Evolutionary conservation across 1,140 invertebrate genomes (phyloP).

Genomic region (Amyelois transitella): DNA sequence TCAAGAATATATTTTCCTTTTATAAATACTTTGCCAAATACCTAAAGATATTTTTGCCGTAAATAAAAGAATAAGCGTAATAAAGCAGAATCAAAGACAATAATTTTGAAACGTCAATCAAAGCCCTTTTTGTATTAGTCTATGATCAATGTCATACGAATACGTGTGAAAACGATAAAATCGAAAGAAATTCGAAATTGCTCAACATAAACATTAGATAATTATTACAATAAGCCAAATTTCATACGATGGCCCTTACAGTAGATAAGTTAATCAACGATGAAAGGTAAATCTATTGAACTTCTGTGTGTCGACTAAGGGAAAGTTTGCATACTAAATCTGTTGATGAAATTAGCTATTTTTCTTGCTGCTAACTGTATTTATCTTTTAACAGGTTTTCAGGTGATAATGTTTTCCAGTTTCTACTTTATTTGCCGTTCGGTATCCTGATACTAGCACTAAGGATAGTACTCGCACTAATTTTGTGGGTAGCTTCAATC

Average conservation of each 20-base stretch:
- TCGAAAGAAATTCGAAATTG: neutral
- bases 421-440: conserved; percentile 74
- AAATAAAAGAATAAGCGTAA: neutral
- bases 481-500: conserved; percentile 71
- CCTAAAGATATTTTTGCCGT: no score
- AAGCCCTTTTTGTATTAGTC: conserved; percentile 10
- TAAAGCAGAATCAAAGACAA: neutral
- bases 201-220: neutral
- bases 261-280: conserved; percentile 56
- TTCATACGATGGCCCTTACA: conserved; percentile 46
- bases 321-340: conserved; percentile 31
- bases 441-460: conserved; percentile 69
- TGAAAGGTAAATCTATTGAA: conserved; percentile 40
- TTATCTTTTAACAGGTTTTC: conserved; percentile 69
- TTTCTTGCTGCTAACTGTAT: conserved; percentile 12
- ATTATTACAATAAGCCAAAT: neutral
- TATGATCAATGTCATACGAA: conserved; percentile 23
- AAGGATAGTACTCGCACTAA: conserved; percentile 63
- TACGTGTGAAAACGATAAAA: neutral
- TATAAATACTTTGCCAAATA: no score
- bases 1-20: no score
- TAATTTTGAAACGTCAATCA: neutral
- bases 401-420: conserved; percentile 67
- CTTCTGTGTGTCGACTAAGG: conserved; percentile 23
- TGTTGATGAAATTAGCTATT: conserved; percentile 8